These are phyloP conservation scores for Hozukius guyotensis DNA, from an alignment of 2,797 vertebrate genomes.

Conservation along the genomic window DNA sequence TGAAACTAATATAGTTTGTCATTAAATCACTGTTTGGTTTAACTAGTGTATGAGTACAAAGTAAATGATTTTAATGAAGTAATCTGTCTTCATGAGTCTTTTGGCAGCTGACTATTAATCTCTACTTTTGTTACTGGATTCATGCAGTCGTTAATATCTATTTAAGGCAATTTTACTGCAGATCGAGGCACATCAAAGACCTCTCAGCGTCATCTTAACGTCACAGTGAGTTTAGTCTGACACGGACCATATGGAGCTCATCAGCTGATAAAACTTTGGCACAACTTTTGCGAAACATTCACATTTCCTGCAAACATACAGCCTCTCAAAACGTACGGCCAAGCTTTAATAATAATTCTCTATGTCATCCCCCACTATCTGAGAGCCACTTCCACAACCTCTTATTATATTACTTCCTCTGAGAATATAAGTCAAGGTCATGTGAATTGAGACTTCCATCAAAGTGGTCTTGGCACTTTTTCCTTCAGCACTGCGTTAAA, in stretches of 20 bases:
- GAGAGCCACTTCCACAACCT: constrained; percentile 9
- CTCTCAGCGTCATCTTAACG: not conserved
- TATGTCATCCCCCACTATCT: not conserved
- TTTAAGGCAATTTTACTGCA: constrained; percentile 12
- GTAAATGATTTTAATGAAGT: not conserved
- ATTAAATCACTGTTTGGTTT: not conserved
- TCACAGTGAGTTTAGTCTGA: constrained; percentile 16
- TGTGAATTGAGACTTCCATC: not conserved
- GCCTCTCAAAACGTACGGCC: not conserved
- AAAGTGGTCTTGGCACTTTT: constrained; percentile 45
- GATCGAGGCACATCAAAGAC: constrained; percentile 18
- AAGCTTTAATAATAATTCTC: not conserved
- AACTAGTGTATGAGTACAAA: not conserved
- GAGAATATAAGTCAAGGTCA: constrained; percentile 23
- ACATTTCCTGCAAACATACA: not conserved
- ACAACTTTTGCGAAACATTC: not conserved
- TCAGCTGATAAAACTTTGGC: constrained; percentile 10
- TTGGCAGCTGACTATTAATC: not conserved
- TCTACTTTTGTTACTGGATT: not conserved
- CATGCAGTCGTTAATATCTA: not conserved
- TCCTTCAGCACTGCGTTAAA: constrained; percentile 25
- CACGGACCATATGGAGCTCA: constrained; percentile 17
- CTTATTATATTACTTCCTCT: constrained; percentile 10
- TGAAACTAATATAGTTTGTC: not conserved
- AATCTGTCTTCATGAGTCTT: not conserved